Percentiles rank a stretch among this genome's conserved stretches.
Conservation (phyloP, 2,113 vertebrate genomes). For the Sinocyclocheilus maitianheensis region DNA sequence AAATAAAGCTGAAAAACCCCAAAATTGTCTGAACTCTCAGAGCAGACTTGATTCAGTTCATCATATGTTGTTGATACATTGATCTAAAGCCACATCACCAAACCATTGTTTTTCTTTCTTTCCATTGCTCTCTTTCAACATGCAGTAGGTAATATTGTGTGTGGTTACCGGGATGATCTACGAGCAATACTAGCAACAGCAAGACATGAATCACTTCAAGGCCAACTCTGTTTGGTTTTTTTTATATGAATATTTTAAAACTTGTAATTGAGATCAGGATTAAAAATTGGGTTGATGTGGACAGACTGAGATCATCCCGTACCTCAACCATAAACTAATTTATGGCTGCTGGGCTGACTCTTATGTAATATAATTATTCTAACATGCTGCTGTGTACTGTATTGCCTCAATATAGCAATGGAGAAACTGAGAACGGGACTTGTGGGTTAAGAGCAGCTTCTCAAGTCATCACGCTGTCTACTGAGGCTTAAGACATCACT, state of each 20-base stretch:
- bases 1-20: neutral
- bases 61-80: neutral
- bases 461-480: neutral
- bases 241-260: slow-evolving; percentile 31
- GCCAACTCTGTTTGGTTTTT: neutral
- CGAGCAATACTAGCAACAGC: neutral
- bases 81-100: neutral
- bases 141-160: too few species aligned
- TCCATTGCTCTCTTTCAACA: neutral
- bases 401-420: neutral
- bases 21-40: neutral
- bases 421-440: slow-evolving; percentile 2
- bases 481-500: neutral
- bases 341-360: slow-evolving; percentile 9
- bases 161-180: too few species aligned
- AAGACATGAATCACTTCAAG: neutral
- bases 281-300: neutral
- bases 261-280: slow-evolving; percentile 10
- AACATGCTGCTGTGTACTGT: slow-evolving; percentile 14
- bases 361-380: slow-evolving; percentile 26
- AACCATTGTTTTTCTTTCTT: neutral
- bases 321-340: neutral
- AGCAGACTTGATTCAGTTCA: neutral
- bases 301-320: neutral
- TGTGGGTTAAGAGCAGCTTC: slow-evolving; percentile 38